Evolutionary conservation across 23 tunicate genomes (phyloP), one percentile per base, ranked within the genome.

Genomic region (Botrylloides violaceus): DNA sequence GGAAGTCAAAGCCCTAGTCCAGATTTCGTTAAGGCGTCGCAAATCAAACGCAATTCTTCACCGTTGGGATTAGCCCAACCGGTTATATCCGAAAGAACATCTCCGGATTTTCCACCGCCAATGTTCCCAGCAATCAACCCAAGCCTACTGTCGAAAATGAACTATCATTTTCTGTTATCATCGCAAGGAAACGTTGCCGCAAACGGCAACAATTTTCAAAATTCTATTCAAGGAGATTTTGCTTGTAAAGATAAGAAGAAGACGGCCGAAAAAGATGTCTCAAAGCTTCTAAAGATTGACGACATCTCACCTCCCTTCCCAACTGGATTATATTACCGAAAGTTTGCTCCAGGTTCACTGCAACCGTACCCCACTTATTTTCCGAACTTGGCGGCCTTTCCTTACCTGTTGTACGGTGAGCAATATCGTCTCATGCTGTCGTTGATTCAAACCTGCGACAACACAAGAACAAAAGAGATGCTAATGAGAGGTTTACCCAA

Each of bases 1-100:
- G 80, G 96, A 32, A 88, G 96, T 65, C 83, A 80, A 1, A 82
- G 96, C 33, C 84, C 88, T 20, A 88, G 96, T 59, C 96, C 96
- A 33, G 64, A 88, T 49, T 81, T 73, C 71, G 37, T 66, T 29
- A 28, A 58, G 12, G 29, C 4, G 12, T 29, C 12, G 4, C 62
- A 58, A 4, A 5, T 58, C 62, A 4, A 58, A 28, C 5, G 5
- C 26, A 23, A 9, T 29, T 29, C 3, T 58, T 29, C 5, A 58
- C 26, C 4, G 23, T 23, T 58, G 29, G 26, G 12, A 58, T n/a
- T n/a, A n/a, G n/a, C n/a, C n/a, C n/a, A n/a, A n/a, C n/a, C n/a
- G n/a, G n/a, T n/a, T n/a, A n/a, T n/a, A n/a, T n/a, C n/a, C n/a
- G n/a, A n/a, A n/a, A n/a, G n/a, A n/a, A n/a, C n/a, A n/a, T n/a